Percentiles rank a stretch among this genome's conserved stretches.
Evolutionary conservation across 2,888 invertebrate genomes (phyloP).

Genomic region (Tetragonisca angustula): DNA sequence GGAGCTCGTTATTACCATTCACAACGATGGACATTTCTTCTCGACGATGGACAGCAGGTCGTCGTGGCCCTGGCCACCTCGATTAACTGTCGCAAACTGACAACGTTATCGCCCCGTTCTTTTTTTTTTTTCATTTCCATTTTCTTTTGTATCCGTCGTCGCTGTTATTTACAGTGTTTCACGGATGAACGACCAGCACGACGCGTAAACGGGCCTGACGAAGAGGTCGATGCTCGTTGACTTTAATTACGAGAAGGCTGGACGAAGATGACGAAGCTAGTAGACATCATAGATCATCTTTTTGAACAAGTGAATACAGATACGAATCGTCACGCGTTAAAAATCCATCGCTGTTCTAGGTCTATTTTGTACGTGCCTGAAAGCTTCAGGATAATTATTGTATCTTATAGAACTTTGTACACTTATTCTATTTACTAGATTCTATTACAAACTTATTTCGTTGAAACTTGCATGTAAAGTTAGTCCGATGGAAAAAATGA

Average conservation of each 20-base stretch:
- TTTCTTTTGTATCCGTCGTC: too few relatives aligned
- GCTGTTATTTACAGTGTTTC: neutral
- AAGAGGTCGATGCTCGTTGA: neutral
- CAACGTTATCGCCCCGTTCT: conserved; percentile 29
- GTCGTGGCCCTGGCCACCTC: conserved; percentile 8
- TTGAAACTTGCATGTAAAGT: too few relatives aligned
- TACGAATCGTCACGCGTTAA: too few relatives aligned
- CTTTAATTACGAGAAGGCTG: neutral
- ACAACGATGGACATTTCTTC: conserved; percentile 41
- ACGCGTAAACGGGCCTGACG: neutral
- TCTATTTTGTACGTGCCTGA: too few relatives aligned
- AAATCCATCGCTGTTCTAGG: too few relatives aligned
- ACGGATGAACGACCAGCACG: neutral
- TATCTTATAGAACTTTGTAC: too few relatives aligned
- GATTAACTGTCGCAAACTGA: conserved; percentile 36
- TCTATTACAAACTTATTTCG: too few relatives aligned
- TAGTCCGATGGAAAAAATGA: neutral
- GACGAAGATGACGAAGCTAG: neutral
- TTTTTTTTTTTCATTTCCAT: too few relatives aligned
- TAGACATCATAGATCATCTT: neutral
- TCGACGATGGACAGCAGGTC: conserved; percentile 43
- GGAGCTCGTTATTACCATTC: conserved; percentile 69
- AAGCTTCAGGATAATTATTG: too few relatives aligned
- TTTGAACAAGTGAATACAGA: neutral
- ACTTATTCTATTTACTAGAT: too few relatives aligned